Conservation (phyloP, 2,113 vertebrate genomes). For the Tichodroma muraria region DNA sequence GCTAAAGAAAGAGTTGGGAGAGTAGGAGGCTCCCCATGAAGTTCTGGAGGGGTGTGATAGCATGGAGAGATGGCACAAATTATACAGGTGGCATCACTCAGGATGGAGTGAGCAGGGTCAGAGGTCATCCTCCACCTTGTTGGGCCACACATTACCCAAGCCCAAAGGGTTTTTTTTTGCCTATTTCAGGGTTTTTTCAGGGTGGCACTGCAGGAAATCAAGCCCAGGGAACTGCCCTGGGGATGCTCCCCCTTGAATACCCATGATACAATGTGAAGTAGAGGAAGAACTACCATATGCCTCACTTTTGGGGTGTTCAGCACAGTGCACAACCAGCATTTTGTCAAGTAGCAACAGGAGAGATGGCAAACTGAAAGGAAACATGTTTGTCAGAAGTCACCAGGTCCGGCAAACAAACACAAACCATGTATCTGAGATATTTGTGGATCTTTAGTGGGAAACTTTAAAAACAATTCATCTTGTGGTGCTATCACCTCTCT, state of each 20-base stretch:
- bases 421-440: fast-evolving
- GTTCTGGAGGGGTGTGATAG: not conserved
- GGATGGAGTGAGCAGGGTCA: not conserved
- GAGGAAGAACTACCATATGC: not conserved
- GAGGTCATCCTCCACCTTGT: not conserved
- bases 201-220: not conserved
- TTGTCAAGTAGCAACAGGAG: not conserved
- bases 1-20: not conserved
- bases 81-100: not conserved
- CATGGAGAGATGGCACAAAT: not conserved
- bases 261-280: not conserved
- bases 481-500: no score
- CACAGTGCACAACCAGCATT: not conserved
- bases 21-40: not conserved
- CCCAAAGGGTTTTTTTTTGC: fast-evolving
- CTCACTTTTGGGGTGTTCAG: not conserved
- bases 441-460: not conserved
- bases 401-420: not conserved
- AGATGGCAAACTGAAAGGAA: not conserved
- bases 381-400: not conserved
- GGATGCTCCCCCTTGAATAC: not conserved
- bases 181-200: not conserved
- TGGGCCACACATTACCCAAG: not conserved
- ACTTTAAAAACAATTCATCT: not conserved
- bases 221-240: not conserved